These are phyloP conservation scores for Oncorhynchus mykiss DNA, from an alignment of 2,113 vertebrate species.

Conservation along the genomic window DNA sequence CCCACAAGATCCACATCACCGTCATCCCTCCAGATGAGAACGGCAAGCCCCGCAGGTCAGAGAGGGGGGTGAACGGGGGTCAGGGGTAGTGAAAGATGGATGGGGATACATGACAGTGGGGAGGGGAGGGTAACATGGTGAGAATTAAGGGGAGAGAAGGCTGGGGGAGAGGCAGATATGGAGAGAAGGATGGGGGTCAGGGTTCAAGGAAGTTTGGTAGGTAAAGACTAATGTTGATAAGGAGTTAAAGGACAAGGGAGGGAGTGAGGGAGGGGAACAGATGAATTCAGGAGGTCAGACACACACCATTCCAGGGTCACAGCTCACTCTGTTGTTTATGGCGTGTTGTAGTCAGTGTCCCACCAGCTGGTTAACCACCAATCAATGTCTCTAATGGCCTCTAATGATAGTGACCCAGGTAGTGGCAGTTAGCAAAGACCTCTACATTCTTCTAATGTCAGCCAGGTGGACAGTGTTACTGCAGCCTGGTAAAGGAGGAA, in stretches of 20 bases:
- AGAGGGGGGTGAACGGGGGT: neutral
- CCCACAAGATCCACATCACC: constrained; percentile 87
- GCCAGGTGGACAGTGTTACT: constrained; percentile 11
- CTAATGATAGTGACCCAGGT: constrained; percentile 40
- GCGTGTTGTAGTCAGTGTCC: constrained; percentile 23
- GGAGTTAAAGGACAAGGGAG: constrained; percentile 12
- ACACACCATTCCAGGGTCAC: constrained; percentile 31
- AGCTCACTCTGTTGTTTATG: constrained; percentile 35
- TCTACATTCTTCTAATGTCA: constrained; percentile 24
- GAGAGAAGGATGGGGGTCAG: neutral
- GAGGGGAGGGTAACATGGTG: neutral
- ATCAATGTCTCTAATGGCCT: constrained; percentile 60
- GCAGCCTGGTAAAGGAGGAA: constrained; percentile 10
- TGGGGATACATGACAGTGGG: too few species aligned
- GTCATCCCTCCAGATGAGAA: constrained; percentile 87
- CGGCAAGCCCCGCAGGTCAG: constrained; percentile 87
- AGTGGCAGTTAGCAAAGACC: constrained; percentile 7
- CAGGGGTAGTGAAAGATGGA: neutral
- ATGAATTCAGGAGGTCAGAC: neutral
- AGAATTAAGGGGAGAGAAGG: neutral
- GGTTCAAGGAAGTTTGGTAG: constrained; percentile 4
- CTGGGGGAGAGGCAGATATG: too few species aligned
- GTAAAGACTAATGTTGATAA: constrained; percentile 18
- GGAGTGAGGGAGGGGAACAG: constrained; percentile 3
- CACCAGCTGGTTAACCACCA: constrained; percentile 58